These are phyloP conservation scores for Geodia barretti DNA, from an alignment of 37 sponge, comb jelly and placozoan species.

Conservation along the genomic window DNA sequence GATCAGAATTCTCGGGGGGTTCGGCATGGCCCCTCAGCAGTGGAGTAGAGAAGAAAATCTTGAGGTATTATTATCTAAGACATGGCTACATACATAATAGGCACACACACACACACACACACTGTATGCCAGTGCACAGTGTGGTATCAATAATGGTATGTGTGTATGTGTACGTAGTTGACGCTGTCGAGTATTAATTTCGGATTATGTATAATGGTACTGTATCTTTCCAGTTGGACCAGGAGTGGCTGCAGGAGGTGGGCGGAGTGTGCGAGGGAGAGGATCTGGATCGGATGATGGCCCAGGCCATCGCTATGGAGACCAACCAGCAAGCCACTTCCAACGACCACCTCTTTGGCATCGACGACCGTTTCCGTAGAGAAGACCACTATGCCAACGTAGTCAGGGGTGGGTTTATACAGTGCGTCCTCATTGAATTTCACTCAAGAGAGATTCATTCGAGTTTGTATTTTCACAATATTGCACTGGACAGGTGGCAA, in stretches of 20 bases:
- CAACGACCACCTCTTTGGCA: background rate
- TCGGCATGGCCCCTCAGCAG: background rate
- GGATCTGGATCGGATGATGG: slow-evolving; percentile 31
- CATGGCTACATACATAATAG: too few species aligned
- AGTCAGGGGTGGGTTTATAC: background rate
- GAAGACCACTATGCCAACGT: background rate
- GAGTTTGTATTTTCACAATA: too few species aligned
- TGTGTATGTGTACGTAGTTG: too few species aligned
- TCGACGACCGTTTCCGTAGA: background rate
- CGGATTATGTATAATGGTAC: too few species aligned
- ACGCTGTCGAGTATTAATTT: too few species aligned
- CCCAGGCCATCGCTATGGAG: slow-evolving; percentile 19
- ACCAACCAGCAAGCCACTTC: background rate
- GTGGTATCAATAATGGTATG: too few species aligned
- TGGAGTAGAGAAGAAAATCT: background rate
- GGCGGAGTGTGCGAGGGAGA: slow-evolving; percentile 20
- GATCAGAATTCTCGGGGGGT: background rate
- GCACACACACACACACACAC: too few species aligned
- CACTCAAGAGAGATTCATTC: too few species aligned
- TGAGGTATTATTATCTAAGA: too few species aligned
- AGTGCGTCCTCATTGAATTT: too few species aligned
- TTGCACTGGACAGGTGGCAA: too few species aligned
- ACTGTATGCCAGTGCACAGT: too few species aligned
- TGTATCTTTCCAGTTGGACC: slow-evolving; percentile 27
- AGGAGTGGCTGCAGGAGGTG: slow-evolving; percentile 34